Conservation (phyloP, 2,113 vertebrate genomes). For the Trematomus loennbergii region DNA sequence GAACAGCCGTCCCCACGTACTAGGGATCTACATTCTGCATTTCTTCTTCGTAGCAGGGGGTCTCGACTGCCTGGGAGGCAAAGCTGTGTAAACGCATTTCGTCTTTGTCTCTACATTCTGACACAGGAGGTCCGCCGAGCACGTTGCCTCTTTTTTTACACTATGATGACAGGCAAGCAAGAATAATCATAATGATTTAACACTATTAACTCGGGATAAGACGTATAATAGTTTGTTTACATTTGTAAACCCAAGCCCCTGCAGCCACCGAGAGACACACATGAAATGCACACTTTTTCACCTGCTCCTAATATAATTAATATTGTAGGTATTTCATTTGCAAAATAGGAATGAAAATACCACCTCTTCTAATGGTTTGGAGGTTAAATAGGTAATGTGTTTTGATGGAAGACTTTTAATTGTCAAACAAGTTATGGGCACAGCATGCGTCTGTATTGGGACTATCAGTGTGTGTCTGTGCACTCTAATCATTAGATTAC, state of each 20-base stretch:
- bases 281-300: neutral
- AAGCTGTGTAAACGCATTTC: conserved; percentile 60
- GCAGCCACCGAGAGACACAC: neutral
- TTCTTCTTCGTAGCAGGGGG: conserved; percentile 59
- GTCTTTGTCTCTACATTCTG: conserved; percentile 66
- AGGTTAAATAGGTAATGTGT: conserved; percentile 9
- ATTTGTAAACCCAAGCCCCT: conserved; percentile 27
- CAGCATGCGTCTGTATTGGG: conserved; percentile 14
- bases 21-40: conserved; percentile 66
- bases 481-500: conserved; percentile 4
- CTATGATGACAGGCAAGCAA: conserved; percentile 52
- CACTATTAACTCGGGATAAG: conserved; percentile 28
- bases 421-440: conserved; percentile 1
- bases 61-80: conserved; percentile 61
- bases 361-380: neutral
- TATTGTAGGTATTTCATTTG: neutral
- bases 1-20: conserved; percentile 77
- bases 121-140: conserved; percentile 45
- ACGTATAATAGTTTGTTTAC: conserved; percentile 47
- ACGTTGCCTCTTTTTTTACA: conserved; percentile 5
- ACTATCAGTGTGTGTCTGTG: conserved; percentile 10
- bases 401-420: neutral
- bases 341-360: neutral
- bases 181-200: conserved; percentile 58
- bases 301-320: neutral